These are phyloP conservation scores for Molorchus minor DNA, from an alignment of 2,888 invertebrate genomes.

Conservation along the genomic window DNA sequence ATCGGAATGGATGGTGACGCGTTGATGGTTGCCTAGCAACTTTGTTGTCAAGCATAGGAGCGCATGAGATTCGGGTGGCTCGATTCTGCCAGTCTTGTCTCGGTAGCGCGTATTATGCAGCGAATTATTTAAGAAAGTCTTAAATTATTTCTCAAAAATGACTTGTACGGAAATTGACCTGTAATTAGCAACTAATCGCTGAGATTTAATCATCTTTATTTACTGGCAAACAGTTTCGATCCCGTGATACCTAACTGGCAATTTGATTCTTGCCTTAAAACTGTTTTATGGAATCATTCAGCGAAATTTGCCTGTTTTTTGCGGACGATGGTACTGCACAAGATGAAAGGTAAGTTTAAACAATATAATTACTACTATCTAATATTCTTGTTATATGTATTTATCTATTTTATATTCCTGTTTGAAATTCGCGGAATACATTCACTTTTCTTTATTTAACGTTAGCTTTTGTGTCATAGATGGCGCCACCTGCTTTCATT, in stretches of 20 bases:
- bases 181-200: too few relatives aligned
- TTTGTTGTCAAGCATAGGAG: conserved; percentile 59
- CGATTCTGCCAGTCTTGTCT: conserved; percentile 37
- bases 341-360: conserved; percentile 39
- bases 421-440: conserved; percentile 11
- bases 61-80: conserved; percentile 48
- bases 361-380: conserved; percentile 6
- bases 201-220: neutral
- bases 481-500: conserved; percentile 12
- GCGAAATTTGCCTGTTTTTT: conserved; percentile 36
- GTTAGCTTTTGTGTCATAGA: conserved; percentile 4
- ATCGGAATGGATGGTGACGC: conserved; percentile 46
- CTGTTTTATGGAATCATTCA: conserved; percentile 40
- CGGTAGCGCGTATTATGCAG: too few relatives aligned
- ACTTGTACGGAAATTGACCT: too few relatives aligned
- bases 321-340: conserved; percentile 34
- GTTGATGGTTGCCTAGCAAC: conserved; percentile 58
- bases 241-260: too few relatives aligned
- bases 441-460: neutral
- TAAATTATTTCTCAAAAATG: too few relatives aligned
- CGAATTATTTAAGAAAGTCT: too few relatives aligned
- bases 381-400: neutral
- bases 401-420: neutral
- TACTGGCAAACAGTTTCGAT: neutral
- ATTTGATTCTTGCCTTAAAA: neutral